Evolutionary conservation across 2,113 vertebrate genomes (phyloP).

Genomic region (Aptenodytes forsteri): DNA sequence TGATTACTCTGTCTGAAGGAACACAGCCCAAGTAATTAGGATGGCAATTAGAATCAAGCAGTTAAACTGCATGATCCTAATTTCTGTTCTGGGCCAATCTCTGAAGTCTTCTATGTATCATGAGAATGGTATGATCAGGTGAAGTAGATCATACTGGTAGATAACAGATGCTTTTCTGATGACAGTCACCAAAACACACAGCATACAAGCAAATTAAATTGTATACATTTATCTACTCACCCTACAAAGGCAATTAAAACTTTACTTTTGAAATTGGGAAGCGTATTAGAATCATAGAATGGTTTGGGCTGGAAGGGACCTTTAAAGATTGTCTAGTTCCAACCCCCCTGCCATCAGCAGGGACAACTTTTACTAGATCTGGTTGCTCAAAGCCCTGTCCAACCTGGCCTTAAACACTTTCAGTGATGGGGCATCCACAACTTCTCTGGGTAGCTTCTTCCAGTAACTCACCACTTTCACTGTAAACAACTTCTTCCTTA

Average conservation of each 20-base stretch:
- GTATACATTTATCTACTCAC: fast-evolving
- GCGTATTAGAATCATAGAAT: background rate
- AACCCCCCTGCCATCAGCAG: background rate
- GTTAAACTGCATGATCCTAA: background rate
- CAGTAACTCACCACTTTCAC: fast-evolving
- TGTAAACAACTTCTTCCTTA: fast-evolving
- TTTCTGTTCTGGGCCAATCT: background rate
- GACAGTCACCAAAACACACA: background rate
- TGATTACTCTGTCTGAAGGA: background rate
- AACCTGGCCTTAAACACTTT: background rate
- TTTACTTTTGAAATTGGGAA: background rate
- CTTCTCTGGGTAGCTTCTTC: background rate
- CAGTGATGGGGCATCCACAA: background rate
- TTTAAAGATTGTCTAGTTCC: background rate
- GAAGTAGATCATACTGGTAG: background rate
- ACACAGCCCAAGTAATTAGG: background rate
- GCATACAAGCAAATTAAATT: background rate
- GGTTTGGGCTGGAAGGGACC: background rate
- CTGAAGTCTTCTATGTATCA: background rate
- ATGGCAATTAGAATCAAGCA: background rate
- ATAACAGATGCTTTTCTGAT: background rate
- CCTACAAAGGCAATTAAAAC: background rate
- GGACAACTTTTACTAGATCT: background rate
- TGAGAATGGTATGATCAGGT: background rate
- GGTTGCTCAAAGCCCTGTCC: background rate